Evolutionary conservation across 2,797 vertebrate species (phyloP).

Genomic region (Lagodon rhomboides): DNA sequence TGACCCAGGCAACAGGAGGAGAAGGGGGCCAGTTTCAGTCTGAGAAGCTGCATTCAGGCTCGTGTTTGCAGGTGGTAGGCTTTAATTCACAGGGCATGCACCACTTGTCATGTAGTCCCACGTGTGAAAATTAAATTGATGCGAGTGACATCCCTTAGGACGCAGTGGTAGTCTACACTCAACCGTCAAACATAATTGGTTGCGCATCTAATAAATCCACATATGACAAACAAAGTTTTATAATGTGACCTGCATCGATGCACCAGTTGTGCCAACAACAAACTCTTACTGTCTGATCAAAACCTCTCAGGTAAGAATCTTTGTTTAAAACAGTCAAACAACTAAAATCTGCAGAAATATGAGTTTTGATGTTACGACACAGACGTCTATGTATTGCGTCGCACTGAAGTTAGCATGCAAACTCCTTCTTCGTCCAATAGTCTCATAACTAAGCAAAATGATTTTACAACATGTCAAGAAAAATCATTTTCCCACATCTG

Average conservation of each 20-base stretch:
- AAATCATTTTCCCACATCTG: too few species aligned
- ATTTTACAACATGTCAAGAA: too few species aligned
- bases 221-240: background rate
- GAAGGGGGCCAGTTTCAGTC: conserved; percentile 69
- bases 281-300: conserved; percentile 1
- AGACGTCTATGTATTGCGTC: too few species aligned
- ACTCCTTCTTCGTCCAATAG: too few species aligned
- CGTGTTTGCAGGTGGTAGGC: conserved; percentile 62
- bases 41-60: conserved; percentile 65
- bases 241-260: conserved; percentile 10
- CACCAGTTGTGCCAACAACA: background rate
- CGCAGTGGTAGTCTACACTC: conserved; percentile 4
- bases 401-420: too few species aligned
- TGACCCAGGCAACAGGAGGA: conserved; percentile 81
- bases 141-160: conserved; percentile 10
- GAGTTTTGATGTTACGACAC: too few species aligned
- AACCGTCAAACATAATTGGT: conserved; percentile 11
- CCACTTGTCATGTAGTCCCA: conserved; percentile 46
- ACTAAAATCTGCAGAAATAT: too few species aligned
- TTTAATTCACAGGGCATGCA: conserved; percentile 57
- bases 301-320: background rate
- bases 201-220: conserved; percentile 19
- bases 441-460: too few species aligned
- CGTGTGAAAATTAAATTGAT: conserved; percentile 55
- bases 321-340: background rate